phyloP scores from a whole-genome alignment of 37 sponge, comb jelly and placozoan species.

The Haliclona indistincta region DNA sequence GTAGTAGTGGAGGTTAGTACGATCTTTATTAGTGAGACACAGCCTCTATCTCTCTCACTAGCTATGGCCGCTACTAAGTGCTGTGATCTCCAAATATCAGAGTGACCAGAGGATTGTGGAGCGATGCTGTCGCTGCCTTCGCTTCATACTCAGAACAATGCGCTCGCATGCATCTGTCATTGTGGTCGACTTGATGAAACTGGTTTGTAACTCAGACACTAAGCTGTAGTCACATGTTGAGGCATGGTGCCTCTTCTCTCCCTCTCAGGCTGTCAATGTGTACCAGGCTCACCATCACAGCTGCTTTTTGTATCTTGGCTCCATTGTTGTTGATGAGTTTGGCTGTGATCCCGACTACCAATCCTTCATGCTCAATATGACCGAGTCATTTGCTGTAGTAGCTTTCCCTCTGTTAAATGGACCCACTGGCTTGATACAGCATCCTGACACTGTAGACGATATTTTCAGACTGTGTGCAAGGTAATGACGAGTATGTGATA shows the following conservation, averaged over 20 bases:
- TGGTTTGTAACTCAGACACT: too few species aligned
- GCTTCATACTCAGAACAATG: constrained; percentile 78
- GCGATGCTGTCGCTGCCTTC: constrained; percentile 48
- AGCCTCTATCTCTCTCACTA: constrained; percentile 7
- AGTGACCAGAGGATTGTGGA: constrained; percentile 62
- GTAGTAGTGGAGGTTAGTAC: constrained; percentile 30
- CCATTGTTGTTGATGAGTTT: constrained; percentile 88
- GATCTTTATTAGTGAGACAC: not conserved
- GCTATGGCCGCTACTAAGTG: constrained; percentile 73
- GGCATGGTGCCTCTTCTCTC: too few species aligned
- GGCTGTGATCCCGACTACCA: constrained; percentile 44
- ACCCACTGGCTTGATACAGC: constrained; percentile 57
- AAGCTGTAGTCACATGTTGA: too few species aligned
- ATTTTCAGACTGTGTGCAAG: constrained; percentile 87
- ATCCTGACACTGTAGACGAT: constrained; percentile 97
- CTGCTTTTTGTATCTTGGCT: constrained; percentile 86
- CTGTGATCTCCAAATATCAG: constrained; percentile 23
- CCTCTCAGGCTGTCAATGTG: constrained; percentile 33
- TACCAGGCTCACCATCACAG: constrained; percentile 73
- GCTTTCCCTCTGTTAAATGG: constrained; percentile 68
- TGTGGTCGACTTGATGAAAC: too few species aligned
- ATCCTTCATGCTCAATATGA: constrained; percentile 51
- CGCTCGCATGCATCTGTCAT: constrained; percentile 30
- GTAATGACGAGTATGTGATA: constrained; percentile 21
- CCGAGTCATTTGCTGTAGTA: constrained; percentile 40